Base-by-base conservation (phyloP, 2,113 vertebrate genomes). In the Ochotona princeps region DNA sequence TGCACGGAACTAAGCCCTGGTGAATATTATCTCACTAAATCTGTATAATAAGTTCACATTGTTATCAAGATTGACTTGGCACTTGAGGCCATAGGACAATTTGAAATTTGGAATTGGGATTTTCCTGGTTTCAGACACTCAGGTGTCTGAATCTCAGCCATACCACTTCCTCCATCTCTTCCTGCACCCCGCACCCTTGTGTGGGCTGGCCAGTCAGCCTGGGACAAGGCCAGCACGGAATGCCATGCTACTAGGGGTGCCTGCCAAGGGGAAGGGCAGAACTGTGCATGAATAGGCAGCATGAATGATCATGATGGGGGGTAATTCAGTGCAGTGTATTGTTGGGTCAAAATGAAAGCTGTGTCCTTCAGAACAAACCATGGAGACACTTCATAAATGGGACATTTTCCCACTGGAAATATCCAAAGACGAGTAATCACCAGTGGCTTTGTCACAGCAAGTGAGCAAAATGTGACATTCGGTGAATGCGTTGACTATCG, bases 381-480 rank as follows among this genome's bases (percentile, higher is more conserved):
- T 69, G 10, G 25, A 75, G 49, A 26, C 49, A 89, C 78, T 78
- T 78, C 32, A 57, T 57, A 61, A 74, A 83, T 44, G 51, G 44
- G 57, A 38, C 38, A 12, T 2, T 84, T 93, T 90, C 47, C 74
- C 54, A 54, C 69, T 89, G 69, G 79, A 82, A 90, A 73, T 75
- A 35, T 38, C 74, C 75, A 66, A 66, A 30, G 38, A 54, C 78
- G 84, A 63, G 28, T 88, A 54, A 81, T 83, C 25, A 80, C 26
- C 61, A 60, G 61, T 5, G 61, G 38, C 10, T 70, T 47, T 88
- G 28, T 60, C 61, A 44, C 61, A 44, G 44, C n/a, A 17, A 28
- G 57, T 78, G 90, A 92, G 83, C 60, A 49, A 90, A 84, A 73
- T 32, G 2, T 67, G 93, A 88, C 79, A 86, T 80, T 90, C 81